A percentile compares a stretch with the other conserved stretches of the same genome.
Conservation (phyloP, 1,140 invertebrate species). For the Oedothorax gibbosus region DNA sequence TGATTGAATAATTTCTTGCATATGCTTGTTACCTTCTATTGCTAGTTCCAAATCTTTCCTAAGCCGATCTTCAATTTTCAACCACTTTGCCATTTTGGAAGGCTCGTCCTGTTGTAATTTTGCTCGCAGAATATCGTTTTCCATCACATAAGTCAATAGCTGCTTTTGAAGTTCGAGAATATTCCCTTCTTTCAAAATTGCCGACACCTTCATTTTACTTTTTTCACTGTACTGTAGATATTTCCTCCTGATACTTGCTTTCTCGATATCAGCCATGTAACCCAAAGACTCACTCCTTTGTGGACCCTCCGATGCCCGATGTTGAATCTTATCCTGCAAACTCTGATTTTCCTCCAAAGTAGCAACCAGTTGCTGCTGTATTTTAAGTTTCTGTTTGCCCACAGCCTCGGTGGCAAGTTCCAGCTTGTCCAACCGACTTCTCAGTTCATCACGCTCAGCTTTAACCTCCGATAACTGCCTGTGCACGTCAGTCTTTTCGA, state of each 20-base stretch:
- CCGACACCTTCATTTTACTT: constrained; percentile 76
- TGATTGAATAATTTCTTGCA: constrained; percentile 19
- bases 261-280: constrained; percentile 17
- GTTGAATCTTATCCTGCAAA: constrained; percentile 37
- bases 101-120: constrained; percentile 51
- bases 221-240: constrained; percentile 52
- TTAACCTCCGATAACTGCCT: constrained; percentile 52
- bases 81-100: constrained; percentile 36
- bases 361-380: constrained; percentile 42
- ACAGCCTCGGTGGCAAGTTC: constrained; percentile 58
- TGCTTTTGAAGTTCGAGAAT: constrained; percentile 85
- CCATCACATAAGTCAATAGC: constrained; percentile 82
- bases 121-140: constrained; percentile 78
- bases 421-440: constrained; percentile 44
- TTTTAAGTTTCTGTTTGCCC: constrained; percentile 42
- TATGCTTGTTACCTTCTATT: constrained; percentile 6
- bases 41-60: constrained; percentile 38
- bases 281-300: constrained; percentile 10
- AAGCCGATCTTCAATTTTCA: constrained; percentile 40
- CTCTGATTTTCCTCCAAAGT: constrained; percentile 41
- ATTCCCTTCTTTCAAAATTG: constrained; percentile 84
- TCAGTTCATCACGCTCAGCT: constrained; percentile 55
- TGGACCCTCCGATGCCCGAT: neutral
- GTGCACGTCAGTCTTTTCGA: constrained; percentile 47
- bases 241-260: constrained; percentile 33